Conservation (phyloP, 2,888 invertebrate species). For the Allygus modestus region DNA sequence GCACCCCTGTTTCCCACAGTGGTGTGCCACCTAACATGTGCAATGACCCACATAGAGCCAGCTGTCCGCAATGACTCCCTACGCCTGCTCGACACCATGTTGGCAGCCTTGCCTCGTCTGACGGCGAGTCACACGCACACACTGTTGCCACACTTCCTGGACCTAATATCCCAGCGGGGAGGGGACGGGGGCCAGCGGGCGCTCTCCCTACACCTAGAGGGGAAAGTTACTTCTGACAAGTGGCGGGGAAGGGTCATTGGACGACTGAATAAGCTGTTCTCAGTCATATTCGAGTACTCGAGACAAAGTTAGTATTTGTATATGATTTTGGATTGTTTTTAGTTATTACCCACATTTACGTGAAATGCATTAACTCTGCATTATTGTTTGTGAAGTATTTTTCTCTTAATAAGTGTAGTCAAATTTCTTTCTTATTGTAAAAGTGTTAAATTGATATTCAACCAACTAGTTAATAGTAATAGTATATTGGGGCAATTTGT, state of each 20-base stretch:
- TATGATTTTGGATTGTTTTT: too few relatives aligned
- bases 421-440: too few relatives aligned
- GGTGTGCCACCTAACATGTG: slow-evolving; percentile 89
- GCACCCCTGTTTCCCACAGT: slow-evolving; percentile 87
- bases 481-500: too few relatives aligned
- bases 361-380: too few relatives aligned
- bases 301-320: not conserved
- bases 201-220: slow-evolving; percentile 75
- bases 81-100: slow-evolving; percentile 85
- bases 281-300: slow-evolving; percentile 10
- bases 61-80: slow-evolving; percentile 91
- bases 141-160: slow-evolving; percentile 88
- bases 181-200: slow-evolving; percentile 74
- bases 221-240: slow-evolving; percentile 85
- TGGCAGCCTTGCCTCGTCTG: slow-evolving; percentile 81
- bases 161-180: slow-evolving; percentile 88
- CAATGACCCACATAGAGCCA: slow-evolving; percentile 92
- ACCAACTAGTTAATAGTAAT: too few relatives aligned
- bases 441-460: too few relatives aligned
- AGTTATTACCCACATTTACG: too few relatives aligned
- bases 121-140: slow-evolving; percentile 83
- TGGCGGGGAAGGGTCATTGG: slow-evolving; percentile 88
- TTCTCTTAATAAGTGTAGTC: too few relatives aligned
- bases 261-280: slow-evolving; percentile 82
- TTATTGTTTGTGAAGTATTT: too few relatives aligned